These are phyloP conservation scores for Dendrocopos noguchii DNA, from an alignment of 2,113 vertebrate genomes.

Conservation along the genomic window DNA sequence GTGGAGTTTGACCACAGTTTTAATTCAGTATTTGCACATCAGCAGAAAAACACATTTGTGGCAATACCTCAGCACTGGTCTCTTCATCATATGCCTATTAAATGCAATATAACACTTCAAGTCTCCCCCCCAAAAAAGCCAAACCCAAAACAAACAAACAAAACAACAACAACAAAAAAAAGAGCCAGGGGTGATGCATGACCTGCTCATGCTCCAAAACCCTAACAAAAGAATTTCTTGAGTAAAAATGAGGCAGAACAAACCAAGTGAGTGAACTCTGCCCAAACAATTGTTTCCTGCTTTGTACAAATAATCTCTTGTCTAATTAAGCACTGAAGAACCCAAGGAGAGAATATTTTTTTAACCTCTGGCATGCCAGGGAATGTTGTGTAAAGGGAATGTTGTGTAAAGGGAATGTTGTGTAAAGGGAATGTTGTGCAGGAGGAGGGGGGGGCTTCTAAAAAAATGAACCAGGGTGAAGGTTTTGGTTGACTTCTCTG, in stretches of 20 bases:
- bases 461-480: not conserved
- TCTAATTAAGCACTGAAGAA: constrained; percentile 16
- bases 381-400: not conserved
- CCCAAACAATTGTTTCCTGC: not conserved
- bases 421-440: not conserved
- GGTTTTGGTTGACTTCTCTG: too few relatives aligned
- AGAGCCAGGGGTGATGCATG: not conserved
- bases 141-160: too few relatives aligned
- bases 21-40: not conserved
- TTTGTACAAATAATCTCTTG: not conserved
- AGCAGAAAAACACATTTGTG: not conserved
- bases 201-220: not conserved
- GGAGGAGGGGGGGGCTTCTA: not conserved
- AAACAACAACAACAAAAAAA: not conserved
- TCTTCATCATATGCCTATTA: not conserved
- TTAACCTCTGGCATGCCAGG: not conserved
- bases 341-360: not conserved
- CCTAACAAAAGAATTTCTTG: not conserved
- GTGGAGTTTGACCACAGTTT: not conserved
- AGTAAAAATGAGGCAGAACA: not conserved
- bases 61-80: not conserved
- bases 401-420: not conserved
- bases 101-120: not conserved
- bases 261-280: not conserved
- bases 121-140: too few relatives aligned